These are phyloP conservation scores for Luperina nickerlii DNA, from an alignment of 2,888 invertebrate species.

Conservation along the genomic window DNA sequence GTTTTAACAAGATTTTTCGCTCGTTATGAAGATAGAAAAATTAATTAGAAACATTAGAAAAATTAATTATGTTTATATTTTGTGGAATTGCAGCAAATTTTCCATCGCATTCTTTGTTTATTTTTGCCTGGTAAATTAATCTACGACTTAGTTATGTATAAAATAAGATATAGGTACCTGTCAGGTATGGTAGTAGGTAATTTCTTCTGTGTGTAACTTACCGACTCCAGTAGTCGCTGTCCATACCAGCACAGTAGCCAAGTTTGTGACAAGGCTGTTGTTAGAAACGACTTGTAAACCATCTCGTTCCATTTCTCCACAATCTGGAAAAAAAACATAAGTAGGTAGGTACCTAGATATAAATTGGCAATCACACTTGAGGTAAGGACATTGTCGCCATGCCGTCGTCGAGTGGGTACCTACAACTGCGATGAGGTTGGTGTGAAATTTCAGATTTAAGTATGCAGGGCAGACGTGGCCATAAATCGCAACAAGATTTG, in stretches of 20 bases:
- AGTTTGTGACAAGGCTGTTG: conserved; percentile 79
- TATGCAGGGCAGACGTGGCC: background rate
- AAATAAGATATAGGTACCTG: background rate
- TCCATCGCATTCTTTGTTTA: background rate
- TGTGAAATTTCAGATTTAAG: background rate
- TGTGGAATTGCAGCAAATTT: background rate
- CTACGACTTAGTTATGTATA: background rate
- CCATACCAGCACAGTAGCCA: conserved; percentile 86
- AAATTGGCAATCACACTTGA: background rate
- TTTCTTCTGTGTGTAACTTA: conserved; percentile 63
- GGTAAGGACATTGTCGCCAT: background rate
- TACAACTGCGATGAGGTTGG: background rate
- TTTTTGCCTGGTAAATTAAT: background rate
- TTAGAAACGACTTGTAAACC: conserved; percentile 81
- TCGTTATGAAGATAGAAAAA: too few species aligned
- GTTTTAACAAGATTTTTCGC: too few species aligned
- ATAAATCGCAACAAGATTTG: background rate
- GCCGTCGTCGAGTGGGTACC: too few species aligned
- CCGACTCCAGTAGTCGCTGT: conserved; percentile 81
- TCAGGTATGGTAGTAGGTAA: background rate
- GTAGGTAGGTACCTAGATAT: background rate
- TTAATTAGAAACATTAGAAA: too few species aligned
- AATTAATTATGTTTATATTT: background rate
- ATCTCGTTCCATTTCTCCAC: conserved; percentile 84
- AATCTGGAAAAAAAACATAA: conserved; percentile 67